These are phyloP conservation scores for Nothocercus julius DNA, from an alignment of 2,113 vertebrate genomes.

Conservation along the genomic window DNA sequence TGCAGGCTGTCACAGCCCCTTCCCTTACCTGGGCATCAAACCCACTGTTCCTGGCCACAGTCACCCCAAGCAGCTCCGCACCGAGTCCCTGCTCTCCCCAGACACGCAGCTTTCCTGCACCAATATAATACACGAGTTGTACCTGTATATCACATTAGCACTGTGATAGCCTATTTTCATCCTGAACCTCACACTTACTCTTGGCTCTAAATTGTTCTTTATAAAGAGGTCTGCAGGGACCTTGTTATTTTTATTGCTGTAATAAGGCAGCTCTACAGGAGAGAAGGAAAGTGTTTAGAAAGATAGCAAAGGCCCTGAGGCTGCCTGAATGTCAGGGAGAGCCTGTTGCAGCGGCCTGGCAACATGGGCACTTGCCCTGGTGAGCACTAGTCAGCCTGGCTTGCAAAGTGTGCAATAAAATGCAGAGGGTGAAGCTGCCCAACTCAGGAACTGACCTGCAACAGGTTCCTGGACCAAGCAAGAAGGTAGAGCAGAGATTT, in stretches of 20 bases:
- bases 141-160: conserved; percentile 76
- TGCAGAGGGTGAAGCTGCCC: not conserved
- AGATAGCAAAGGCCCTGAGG: conserved; percentile 33
- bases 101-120: conserved; percentile 20
- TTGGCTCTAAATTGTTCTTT: conserved; percentile 77
- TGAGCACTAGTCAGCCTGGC: not conserved
- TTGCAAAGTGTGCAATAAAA: not conserved
- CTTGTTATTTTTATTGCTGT: conserved; percentile 82
- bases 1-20: not conserved
- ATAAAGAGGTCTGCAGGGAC: conserved; percentile 78
- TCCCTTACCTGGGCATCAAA: accelerated
- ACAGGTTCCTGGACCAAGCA: not conserved
- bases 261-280: conserved; percentile 73
- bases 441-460: not conserved
- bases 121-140: not conserved
- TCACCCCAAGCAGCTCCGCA: not conserved
- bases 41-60: not conserved
- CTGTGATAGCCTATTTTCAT: conserved; percentile 70
- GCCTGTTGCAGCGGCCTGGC: conserved; percentile 11
- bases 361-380: not conserved
- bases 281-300: conserved; percentile 67
- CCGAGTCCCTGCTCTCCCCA: not conserved
- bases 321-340: conserved; percentile 26
- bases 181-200: conserved; percentile 67
- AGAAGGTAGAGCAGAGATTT: not conserved